These are phyloP conservation scores for Catocala fraxini DNA, from an alignment of 2,888 invertebrate species.

Conservation along the genomic window DNA sequence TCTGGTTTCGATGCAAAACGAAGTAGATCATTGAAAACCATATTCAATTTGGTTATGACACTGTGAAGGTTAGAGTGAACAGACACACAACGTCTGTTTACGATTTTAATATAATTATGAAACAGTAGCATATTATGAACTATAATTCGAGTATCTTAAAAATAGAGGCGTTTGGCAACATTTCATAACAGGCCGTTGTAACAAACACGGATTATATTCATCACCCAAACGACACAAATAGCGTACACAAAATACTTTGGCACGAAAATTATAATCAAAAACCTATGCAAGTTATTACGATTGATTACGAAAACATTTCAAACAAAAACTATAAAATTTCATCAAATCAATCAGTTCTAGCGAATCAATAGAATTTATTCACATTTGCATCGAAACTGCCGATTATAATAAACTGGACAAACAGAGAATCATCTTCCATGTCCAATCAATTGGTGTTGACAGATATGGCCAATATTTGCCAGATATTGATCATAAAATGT, in stretches of 20 bases:
- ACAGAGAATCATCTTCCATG: constrained; percentile 43
- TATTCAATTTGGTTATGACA: too few relatives aligned
- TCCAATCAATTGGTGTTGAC: constrained; percentile 53
- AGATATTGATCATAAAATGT: constrained; percentile 34
- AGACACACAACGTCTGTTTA: too few relatives aligned
- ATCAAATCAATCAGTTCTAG: constrained; percentile 47
- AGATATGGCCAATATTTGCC: constrained; percentile 40
- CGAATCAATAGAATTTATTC: constrained; percentile 36
- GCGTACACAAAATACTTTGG: constrained; percentile 8
- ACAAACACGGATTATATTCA: too few relatives aligned
- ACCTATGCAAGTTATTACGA: constrained; percentile 23
- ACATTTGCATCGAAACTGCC: constrained; percentile 49
- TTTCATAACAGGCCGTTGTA: too few relatives aligned
- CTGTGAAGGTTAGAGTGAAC: too few relatives aligned
- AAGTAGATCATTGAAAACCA: too few relatives aligned
- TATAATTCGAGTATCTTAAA: too few relatives aligned
- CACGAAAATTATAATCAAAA: constrained; percentile 22
- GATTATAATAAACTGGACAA: constrained; percentile 48
- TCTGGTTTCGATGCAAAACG: too few relatives aligned
- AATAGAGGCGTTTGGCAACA: too few relatives aligned
- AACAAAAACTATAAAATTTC: constrained; percentile 33
- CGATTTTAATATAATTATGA: too few relatives aligned
- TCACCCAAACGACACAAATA: background rate
- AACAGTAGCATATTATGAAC: too few relatives aligned
- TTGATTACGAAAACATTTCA: constrained; percentile 34